Evolutionary conservation across 2,888 invertebrate genomes (phyloP).

Genomic region (Epicampocera succincta): DNA sequence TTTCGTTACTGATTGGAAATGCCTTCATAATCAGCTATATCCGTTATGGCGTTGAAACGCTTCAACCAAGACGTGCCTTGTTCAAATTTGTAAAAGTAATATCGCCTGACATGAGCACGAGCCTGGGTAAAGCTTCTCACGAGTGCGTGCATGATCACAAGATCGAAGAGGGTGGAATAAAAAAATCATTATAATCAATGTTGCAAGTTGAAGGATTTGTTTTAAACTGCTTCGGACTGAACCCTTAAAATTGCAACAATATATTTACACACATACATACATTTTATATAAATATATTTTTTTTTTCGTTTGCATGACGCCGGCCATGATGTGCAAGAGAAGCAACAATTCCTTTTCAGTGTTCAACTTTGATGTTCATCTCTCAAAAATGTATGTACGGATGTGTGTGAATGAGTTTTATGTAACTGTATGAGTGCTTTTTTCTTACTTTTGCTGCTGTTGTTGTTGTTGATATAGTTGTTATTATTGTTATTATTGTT

Average conservation of each 20-base stretch:
- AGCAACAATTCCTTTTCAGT: slow-evolving; percentile 50
- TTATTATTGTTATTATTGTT: not conserved
- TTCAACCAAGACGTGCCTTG: too few relatives aligned
- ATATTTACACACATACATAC: not conserved
- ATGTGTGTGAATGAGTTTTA: slow-evolving; percentile 1
- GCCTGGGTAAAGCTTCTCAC: too few relatives aligned
- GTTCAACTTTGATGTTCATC: slow-evolving; percentile 28
- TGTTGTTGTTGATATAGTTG: slow-evolving; percentile 6
- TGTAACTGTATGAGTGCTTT: slow-evolving; percentile 7
- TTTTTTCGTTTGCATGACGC: too few relatives aligned
- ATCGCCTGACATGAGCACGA: too few relatives aligned
- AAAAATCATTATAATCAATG: too few relatives aligned
- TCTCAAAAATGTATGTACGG: not conserved
- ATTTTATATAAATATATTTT: slow-evolving; percentile 58
- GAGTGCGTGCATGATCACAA: too few relatives aligned
- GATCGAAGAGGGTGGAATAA: too few relatives aligned
- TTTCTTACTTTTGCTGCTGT: not conserved
- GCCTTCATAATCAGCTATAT: too few relatives aligned
- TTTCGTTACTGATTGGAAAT: too few relatives aligned
- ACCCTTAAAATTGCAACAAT: not conserved
- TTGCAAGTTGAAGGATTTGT: too few relatives aligned
- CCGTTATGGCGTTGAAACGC: too few relatives aligned
- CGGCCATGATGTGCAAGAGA: slow-evolving; percentile 19
- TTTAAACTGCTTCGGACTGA: not conserved
- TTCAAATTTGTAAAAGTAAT: too few relatives aligned